A percentile compares a stretch with the other conserved stretches of the same genome.
phyloP scores from a whole-genome alignment of 2,888 invertebrate genomes.

The Chrysodeixis includens region DNA sequence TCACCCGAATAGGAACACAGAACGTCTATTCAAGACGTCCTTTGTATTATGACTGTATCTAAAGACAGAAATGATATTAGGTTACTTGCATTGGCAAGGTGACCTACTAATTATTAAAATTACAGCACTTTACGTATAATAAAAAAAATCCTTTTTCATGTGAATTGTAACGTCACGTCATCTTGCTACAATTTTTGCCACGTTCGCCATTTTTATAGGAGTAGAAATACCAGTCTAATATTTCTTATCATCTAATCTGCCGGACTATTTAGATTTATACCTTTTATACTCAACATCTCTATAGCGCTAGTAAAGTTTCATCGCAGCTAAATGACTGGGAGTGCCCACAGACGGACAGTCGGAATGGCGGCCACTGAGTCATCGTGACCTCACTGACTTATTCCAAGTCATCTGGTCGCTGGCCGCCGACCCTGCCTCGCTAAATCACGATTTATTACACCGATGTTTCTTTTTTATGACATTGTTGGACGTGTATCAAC shows the following conservation, averaged over 20 bases:
- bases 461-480: slow-evolving; percentile 29
- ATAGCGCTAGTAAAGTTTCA: slow-evolving; percentile 39
- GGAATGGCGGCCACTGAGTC: slow-evolving; percentile 54
- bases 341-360: slow-evolving; percentile 41
- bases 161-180: too few relatives aligned
- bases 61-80: too few relatives aligned
- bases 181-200: too few relatives aligned
- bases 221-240: too few relatives aligned
- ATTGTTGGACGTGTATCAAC: slow-evolving; percentile 10
- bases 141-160: too few relatives aligned
- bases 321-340: slow-evolving; percentile 50
- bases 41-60: too few relatives aligned
- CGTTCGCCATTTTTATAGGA: too few relatives aligned
- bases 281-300: neutral
- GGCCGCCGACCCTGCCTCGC: slow-evolving; percentile 40
- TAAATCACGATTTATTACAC: slow-evolving; percentile 27
- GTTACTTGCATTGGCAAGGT: too few relatives aligned
- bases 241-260: too few relatives aligned
- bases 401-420: slow-evolving; percentile 37
- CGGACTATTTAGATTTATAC: too few relatives aligned
- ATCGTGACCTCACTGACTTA: slow-evolving; percentile 50
- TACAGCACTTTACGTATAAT: too few relatives aligned
- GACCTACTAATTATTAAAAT: too few relatives aligned
- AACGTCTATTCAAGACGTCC: neutral
- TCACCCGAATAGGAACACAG: neutral